Evolutionary conservation across 2,797 vertebrate species (phyloP).

Genomic region (Tapera naevia): DNA sequence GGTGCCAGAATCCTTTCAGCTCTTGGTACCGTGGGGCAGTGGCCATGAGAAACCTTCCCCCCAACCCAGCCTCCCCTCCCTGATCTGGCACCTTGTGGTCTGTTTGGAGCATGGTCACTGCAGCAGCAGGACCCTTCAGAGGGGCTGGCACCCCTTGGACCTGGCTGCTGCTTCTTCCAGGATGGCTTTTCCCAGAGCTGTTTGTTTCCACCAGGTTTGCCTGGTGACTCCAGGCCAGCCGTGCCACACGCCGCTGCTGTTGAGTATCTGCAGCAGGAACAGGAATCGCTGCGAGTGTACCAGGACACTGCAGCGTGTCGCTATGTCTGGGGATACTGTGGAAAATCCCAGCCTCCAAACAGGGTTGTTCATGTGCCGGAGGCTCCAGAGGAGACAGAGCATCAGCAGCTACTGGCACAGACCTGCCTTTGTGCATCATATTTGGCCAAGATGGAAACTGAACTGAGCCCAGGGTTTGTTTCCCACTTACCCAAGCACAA

Average conservation of each 20-base stretch:
- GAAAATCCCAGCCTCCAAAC: slow-evolving; percentile 56
- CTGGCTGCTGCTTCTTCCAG: rapidly evolving
- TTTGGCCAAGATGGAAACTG: slow-evolving; percentile 57
- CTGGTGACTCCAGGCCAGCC: neutral
- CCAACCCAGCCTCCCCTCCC: neutral
- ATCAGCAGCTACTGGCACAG: slow-evolving; percentile 63
- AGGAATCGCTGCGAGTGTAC: neutral
- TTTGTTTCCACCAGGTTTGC: neutral
- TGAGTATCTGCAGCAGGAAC: slow-evolving; percentile 29
- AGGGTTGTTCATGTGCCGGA: slow-evolving; percentile 41
- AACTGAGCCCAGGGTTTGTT: neutral
- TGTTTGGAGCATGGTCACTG: neutral
- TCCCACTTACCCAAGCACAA: neutral
- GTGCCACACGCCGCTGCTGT: neutral
- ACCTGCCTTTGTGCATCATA: slow-evolving; percentile 59
- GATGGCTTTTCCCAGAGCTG: neutral
- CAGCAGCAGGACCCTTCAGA: rapidly evolving
- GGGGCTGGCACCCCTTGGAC: neutral
- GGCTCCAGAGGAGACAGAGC: slow-evolving; percentile 32
- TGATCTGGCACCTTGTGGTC: rapidly evolving
- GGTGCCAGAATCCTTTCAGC: neutral
- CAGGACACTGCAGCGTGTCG: slow-evolving; percentile 65
- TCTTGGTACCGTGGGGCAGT: rapidly evolving
- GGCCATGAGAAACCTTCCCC: neutral
- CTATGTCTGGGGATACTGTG: slow-evolving; percentile 55